phyloP scores from a whole-genome alignment of 1,140 invertebrate genomes.

The Atta texana region DNA sequence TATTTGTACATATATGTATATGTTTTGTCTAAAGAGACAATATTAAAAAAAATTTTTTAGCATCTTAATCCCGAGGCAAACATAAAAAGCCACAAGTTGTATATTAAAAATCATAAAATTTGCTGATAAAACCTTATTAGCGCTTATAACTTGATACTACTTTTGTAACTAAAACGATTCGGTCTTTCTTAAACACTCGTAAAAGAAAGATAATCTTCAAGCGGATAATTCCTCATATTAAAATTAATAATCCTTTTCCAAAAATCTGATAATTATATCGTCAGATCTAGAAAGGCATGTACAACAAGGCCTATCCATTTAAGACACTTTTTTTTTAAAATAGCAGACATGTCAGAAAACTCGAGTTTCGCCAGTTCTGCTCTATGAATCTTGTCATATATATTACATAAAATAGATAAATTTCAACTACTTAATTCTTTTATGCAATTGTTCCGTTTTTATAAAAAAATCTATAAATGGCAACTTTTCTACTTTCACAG shows the following conservation, averaged over 20 bases:
- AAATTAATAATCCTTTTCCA: slow-evolving; percentile 59
- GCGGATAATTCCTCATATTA: slow-evolving; percentile 49
- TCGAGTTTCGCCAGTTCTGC: slow-evolving; percentile 44
- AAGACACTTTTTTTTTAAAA: slow-evolving; percentile 58
- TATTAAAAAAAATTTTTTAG: not conserved
- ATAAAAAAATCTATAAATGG: slow-evolving; percentile 74
- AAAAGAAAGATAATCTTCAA: slow-evolving; percentile 71
- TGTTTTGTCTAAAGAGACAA: slow-evolving; percentile 5
- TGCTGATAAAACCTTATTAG: slow-evolving; percentile 35
- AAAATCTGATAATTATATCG: slow-evolving; percentile 65
- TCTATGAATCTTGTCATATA: slow-evolving; percentile 57
- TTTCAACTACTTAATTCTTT: slow-evolving; percentile 61
- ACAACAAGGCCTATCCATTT: slow-evolving; percentile 59
- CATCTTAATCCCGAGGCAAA: slow-evolving; percentile 58
- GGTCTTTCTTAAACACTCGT: slow-evolving; percentile 68
- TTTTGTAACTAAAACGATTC: slow-evolving; percentile 57
- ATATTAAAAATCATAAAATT: slow-evolving; percentile 38
- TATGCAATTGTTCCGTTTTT: slow-evolving; percentile 42
- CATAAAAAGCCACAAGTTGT: slow-evolving; percentile 44
- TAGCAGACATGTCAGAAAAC: slow-evolving; percentile 48
- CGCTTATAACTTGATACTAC: slow-evolving; percentile 7
- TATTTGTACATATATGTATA: slow-evolving; percentile 28
- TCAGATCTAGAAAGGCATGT: slow-evolving; percentile 69
- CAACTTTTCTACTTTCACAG: slow-evolving; percentile 70
- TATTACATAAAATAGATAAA: slow-evolving; percentile 68